Base-by-base conservation (phyloP, 2,888 invertebrate species). In the Petrolisthes cinctipes region DNA sequence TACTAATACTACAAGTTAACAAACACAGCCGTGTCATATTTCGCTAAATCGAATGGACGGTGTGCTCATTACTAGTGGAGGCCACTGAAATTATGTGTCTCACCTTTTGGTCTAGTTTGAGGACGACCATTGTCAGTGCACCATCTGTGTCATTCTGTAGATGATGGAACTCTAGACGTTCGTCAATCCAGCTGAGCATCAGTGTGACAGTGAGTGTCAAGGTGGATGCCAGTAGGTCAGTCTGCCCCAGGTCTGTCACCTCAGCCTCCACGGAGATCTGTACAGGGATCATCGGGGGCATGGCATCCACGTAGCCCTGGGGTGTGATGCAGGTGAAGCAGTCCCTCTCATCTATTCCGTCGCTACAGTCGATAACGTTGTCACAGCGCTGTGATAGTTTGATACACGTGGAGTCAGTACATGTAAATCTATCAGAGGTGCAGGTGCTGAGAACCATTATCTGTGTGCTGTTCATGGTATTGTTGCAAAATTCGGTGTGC, bases 91-190 rank as follows among this genome's bases (percentile, higher is more conserved):
- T 37, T 0, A 37, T 37, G 37, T 37, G 37, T 37, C 37, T 37
- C 37, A 37, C 37, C 37, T 37, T 51, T 11, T 17, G 20, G 71
- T 71, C 71, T 17, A 6, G n/a, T 17, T 51, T 51, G 68, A 82
- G 51, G 14, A 82, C 68, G n/a, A 71, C 82, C 9, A 14, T 37
- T 51, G 82, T 61, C 5, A 81, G 61, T 5, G 37, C 37, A 2
- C 17, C 53, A 4, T 66, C 82, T 4, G 82, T 71, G n/a, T 68
- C 61, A 53, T 82, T 68, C 23, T 71, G 71, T 7, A 85, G 82
- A 75, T 86, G 56, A 51, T 82, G 81, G 68, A 81, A 86, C 66
- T 86, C 73, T 9, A 86, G 75, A 37, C 86, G 81, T n/a, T 53
- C 71, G 61, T 86, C 86, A 7, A 53, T 86, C 86, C 86, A 86